Conservation (phyloP, 23 tunicate species). For the Halocynthia roretzi region DNA sequence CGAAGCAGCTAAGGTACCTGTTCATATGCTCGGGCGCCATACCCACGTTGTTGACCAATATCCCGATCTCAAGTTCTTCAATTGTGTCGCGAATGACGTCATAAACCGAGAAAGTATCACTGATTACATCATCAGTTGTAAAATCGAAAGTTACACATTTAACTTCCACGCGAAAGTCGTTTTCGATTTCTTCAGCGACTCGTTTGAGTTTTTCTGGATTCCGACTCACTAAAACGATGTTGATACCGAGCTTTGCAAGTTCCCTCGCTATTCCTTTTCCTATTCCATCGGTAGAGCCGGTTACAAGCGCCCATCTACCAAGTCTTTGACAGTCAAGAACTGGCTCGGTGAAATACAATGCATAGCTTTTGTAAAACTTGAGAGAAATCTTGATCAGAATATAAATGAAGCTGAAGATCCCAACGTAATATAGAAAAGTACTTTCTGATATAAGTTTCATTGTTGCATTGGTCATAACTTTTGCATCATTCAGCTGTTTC, state of each 20-base stretch:
- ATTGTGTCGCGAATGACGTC: conserved; percentile 36
- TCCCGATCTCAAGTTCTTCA: conserved; percentile 49
- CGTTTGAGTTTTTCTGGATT: conserved; percentile 47
- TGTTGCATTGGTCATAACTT: no score
- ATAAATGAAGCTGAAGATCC: not conserved
- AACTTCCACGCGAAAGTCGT: conserved; percentile 40
- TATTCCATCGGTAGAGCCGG: conserved; percentile 91
- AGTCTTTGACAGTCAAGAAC: conserved; percentile 32
- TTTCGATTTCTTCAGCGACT: conserved; percentile 39
- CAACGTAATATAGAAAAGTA: not conserved
- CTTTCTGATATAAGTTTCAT: no score
- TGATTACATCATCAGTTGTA: conserved; percentile 27
- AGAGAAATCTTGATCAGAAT: not conserved
- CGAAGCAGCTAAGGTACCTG: conserved; percentile 9
- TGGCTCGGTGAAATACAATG: conserved; percentile 37
- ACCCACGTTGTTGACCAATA: conserved; percentile 78
- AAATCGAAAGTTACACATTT: conserved; percentile 53
- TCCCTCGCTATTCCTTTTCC: conserved; percentile 60
- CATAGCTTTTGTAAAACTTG: not conserved
- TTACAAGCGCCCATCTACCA: conserved; percentile 80
- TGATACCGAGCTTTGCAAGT: conserved; percentile 58
- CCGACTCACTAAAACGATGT: conserved; percentile 73
- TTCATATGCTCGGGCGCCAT: conserved; percentile 34
- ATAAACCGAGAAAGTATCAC: conserved; percentile 45
- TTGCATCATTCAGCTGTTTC: no score